These are phyloP conservation scores for Fragum whitleyi DNA, from an alignment of 2,888 invertebrate genomes.

Conservation along the genomic window DNA sequence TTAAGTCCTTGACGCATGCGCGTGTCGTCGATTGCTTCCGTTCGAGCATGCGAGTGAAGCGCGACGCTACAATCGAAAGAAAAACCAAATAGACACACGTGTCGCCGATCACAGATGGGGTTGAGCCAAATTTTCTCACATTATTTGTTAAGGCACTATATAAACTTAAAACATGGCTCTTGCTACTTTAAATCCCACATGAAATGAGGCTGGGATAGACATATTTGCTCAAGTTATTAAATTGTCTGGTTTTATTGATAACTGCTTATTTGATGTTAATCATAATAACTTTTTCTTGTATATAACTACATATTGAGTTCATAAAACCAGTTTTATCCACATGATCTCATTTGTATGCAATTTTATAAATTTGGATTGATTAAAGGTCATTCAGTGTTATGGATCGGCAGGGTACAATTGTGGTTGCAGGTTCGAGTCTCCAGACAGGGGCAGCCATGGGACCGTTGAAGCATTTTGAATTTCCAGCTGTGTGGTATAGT, in stretches of 20 bases:
- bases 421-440: constrained; percentile 43
- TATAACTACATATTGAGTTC: too few species aligned
- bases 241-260: neutral
- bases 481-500: constrained; percentile 5
- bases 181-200: neutral
- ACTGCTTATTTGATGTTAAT: too few species aligned
- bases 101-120: constrained; percentile 54
- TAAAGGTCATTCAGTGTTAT: neutral
- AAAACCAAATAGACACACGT: constrained; percentile 60
- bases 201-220: neutral
- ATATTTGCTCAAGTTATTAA: neutral
- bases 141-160: constrained; percentile 35
- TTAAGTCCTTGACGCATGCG: constrained; percentile 56
- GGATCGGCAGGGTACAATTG: neutral
- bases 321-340: too few species aligned
- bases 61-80: constrained; percentile 33
- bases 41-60: constrained; percentile 46
- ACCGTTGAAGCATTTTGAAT: constrained; percentile 32
- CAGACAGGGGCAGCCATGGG: constrained; percentile 27
- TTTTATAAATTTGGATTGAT: too few species aligned
- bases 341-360: too few species aligned
- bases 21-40: constrained; percentile 59
- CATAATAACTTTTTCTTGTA: too few species aligned
- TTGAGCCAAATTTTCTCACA: constrained; percentile 56
- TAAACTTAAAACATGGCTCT: constrained; percentile 24